Percentiles rank a stretch among this genome's conserved stretches.
Conservation (phyloP, 2,888 invertebrate genomes). For the Aelia acuminata region DNA sequence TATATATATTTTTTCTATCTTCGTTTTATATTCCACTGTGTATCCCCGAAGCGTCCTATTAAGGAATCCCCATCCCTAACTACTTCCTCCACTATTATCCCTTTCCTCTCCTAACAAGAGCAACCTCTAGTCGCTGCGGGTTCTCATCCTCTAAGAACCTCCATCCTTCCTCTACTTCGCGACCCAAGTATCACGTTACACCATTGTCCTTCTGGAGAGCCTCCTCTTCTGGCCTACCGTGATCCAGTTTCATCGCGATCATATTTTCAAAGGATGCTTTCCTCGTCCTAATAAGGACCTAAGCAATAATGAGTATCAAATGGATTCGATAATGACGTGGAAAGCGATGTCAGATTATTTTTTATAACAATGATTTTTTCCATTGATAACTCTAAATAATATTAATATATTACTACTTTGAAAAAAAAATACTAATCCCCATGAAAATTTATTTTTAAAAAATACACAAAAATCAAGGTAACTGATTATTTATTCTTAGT, state of each 20-base stretch:
- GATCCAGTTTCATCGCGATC: neutral
- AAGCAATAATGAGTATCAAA: neutral
- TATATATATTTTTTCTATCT: no score
- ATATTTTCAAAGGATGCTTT: neutral
- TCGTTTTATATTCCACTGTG: no score
- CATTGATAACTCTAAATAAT: no score
- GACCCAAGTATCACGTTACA: neutral
- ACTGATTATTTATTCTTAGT: no score
- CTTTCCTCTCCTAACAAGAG: neutral
- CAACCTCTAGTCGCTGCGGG: neutral
- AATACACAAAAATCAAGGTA: no score
- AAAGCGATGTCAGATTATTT: no score
- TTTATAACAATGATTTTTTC: no score
- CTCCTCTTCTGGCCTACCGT: neutral
- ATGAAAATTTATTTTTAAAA: no score
- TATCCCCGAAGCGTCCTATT: neutral
- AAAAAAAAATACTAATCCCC: no score
- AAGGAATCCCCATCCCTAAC: neutral
- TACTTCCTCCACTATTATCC: neutral
- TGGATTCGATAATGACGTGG: neutral
- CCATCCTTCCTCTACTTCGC: neutral
- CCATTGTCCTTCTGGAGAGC: neutral
- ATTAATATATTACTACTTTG: no score
- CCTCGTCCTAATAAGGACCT: neutral
- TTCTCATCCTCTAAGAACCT: neutral